These are phyloP conservation scores for Branchinecta lindahli DNA, from an alignment of 1,140 invertebrate genomes.

Conservation along the genomic window DNA sequence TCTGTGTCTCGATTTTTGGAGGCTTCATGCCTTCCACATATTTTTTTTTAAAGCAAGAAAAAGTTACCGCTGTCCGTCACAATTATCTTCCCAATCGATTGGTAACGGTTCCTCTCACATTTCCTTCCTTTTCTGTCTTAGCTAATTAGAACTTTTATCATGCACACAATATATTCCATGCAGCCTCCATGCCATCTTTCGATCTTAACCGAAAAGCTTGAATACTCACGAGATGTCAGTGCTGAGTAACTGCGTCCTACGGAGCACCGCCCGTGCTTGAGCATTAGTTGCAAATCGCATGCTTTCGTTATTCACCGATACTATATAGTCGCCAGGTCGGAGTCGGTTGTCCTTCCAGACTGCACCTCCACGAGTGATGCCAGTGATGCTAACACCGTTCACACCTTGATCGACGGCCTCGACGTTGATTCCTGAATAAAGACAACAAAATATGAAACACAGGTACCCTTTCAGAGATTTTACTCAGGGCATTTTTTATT, in stretches of 20 bases:
- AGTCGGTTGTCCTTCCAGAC: conserved; percentile 42
- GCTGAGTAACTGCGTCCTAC: conserved; percentile 40
- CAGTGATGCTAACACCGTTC: conserved; percentile 46
- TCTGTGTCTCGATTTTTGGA: too few relatives aligned
- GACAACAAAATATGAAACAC: not conserved
- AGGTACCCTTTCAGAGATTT: not conserved
- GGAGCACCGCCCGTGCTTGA: conserved; percentile 45
- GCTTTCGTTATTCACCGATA: conserved; percentile 46
- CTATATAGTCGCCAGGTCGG: conserved; percentile 34
- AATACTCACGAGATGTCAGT: conserved; percentile 29
- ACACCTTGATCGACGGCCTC: conserved; percentile 42
- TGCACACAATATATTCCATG: too few relatives aligned
- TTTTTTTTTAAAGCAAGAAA: too few relatives aligned
- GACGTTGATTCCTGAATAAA: conserved; percentile 36
- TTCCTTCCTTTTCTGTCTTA: too few relatives aligned
- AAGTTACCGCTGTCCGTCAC: too few relatives aligned
- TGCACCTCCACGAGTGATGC: conserved; percentile 37
- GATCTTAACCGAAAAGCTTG: too few relatives aligned
- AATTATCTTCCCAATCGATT: too few relatives aligned
- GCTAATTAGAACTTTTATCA: too few relatives aligned
- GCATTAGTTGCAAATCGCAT: conserved; percentile 43
- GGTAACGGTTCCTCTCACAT: too few relatives aligned
- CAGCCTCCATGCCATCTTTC: too few relatives aligned
- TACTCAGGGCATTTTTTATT: too few relatives aligned
- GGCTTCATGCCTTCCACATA: too few relatives aligned